A percentile compares a stretch with the other conserved stretches of the same genome.
phyloP scores from a whole-genome alignment of 2,113 vertebrate species.

The Garra rufa region DNA sequence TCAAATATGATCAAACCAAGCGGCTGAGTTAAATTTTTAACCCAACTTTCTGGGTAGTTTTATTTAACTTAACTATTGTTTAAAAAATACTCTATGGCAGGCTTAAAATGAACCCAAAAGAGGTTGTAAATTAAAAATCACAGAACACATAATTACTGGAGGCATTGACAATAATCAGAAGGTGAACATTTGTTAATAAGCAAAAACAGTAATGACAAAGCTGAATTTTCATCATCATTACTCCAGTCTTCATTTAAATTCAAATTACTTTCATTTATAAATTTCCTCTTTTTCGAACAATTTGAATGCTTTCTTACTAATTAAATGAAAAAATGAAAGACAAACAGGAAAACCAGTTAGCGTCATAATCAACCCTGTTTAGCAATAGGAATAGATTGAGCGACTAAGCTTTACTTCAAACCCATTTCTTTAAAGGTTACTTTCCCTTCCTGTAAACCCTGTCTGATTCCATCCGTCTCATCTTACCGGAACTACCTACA shows the following conservation, averaged over 20 bases:
- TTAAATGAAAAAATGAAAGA: neutral
- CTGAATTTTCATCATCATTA: neutral
- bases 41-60: too few species aligned
- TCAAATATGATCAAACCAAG: too few species aligned
- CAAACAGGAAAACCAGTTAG: neutral
- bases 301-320: neutral
- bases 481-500: conserved; percentile 18
- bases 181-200: too few species aligned
- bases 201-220: neutral
- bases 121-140: too few species aligned
- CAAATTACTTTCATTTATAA: neutral
- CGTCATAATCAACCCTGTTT: neutral
- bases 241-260: neutral
- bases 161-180: too few species aligned
- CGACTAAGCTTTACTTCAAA: neutral
- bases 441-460: conserved; percentile 3
- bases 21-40: too few species aligned
- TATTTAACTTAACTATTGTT: too few species aligned
- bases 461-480: conserved; percentile 18
- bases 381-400: neutral
- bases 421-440: neutral
- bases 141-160: too few species aligned
- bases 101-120: too few species aligned
- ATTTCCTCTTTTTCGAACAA: neutral
- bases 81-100: too few species aligned